Evolutionary conservation across 2,113 vertebrate genomes (phyloP).

Genomic region (Pterocles burchelli): DNA sequence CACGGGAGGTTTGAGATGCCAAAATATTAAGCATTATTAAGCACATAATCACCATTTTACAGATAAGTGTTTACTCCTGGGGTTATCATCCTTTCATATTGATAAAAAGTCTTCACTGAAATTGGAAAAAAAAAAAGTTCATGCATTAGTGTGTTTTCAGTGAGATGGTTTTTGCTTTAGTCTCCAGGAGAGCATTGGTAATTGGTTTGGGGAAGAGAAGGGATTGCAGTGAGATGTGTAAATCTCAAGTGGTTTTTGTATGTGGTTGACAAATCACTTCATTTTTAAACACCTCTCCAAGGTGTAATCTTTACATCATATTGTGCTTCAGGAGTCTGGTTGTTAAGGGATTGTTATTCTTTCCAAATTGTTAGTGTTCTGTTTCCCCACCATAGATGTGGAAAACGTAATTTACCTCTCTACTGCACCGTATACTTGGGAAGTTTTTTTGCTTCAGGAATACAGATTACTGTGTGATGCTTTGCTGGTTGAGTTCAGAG

Average conservation of each 20-base stretch:
- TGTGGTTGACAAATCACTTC: background rate
- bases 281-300: background rate
- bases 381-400: background rate
- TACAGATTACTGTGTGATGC: background rate
- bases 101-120: slow-evolving; percentile 34
- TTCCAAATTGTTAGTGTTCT: background rate
- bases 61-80: slow-evolving; percentile 70
- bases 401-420: background rate
- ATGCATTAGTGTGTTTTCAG: background rate
- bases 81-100: slow-evolving; percentile 68
- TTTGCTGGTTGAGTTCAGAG: background rate
- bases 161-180: background rate
- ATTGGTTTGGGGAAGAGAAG: background rate
- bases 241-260: background rate
- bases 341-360: background rate
- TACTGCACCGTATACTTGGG: background rate
- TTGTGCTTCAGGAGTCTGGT: background rate
- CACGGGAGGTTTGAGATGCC: slow-evolving; percentile 77
- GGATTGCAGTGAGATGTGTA: background rate
- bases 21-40: slow-evolving; percentile 77
- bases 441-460: background rate
- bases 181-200: background rate
- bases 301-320: background rate
- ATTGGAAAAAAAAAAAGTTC: slow-evolving; percentile 31
- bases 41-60: slow-evolving; percentile 69